phyloP scores from a whole-genome alignment of 2,888 invertebrate species.

The Cheilosia urbana region DNA sequence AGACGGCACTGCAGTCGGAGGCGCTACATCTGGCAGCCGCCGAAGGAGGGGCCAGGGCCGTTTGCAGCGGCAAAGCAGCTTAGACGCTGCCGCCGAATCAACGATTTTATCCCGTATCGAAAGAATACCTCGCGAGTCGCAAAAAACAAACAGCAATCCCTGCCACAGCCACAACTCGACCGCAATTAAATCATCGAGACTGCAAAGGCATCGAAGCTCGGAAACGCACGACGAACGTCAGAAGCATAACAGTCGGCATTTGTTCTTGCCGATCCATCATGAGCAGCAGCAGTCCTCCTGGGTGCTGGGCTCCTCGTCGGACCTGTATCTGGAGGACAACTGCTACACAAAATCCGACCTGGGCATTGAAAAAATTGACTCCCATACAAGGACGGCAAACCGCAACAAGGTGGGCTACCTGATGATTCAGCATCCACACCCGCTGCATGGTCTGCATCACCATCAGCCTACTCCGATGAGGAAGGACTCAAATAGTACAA shows the following conservation, averaged over 20 bases:
- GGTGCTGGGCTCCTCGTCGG: constrained; percentile 81
- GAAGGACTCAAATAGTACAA: constrained; percentile 86
- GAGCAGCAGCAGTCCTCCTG: constrained; percentile 77
- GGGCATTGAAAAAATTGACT: constrained; percentile 82
- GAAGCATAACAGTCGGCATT: constrained; percentile 79
- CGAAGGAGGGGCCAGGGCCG: constrained; percentile 78
- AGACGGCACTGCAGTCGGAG: constrained; percentile 75
- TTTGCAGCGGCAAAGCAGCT: constrained; percentile 82
- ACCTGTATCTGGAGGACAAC: constrained; percentile 83
- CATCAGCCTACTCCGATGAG: constrained; percentile 84
- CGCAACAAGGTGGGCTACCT: constrained; percentile 71
- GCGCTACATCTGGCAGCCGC: constrained; percentile 72
- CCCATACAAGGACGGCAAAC: constrained; percentile 34
- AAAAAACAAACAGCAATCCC: constrained; percentile 76
- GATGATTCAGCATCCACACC: constrained; percentile 76
- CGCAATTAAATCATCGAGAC: constrained; percentile 79
- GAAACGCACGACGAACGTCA: constrained; percentile 83
- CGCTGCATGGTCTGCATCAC: constrained; percentile 77
- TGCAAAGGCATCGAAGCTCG: constrained; percentile 83
- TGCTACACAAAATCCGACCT: constrained; percentile 83
- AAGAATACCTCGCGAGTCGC: constrained; percentile 67
- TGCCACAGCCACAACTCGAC: constrained; percentile 43
- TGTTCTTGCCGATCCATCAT: constrained; percentile 81
- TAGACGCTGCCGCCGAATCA: constrained; percentile 80
- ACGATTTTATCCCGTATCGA: constrained; percentile 76